Conservation (phyloP, 2,113 vertebrate genomes). For the Pitta sordida region DNA sequence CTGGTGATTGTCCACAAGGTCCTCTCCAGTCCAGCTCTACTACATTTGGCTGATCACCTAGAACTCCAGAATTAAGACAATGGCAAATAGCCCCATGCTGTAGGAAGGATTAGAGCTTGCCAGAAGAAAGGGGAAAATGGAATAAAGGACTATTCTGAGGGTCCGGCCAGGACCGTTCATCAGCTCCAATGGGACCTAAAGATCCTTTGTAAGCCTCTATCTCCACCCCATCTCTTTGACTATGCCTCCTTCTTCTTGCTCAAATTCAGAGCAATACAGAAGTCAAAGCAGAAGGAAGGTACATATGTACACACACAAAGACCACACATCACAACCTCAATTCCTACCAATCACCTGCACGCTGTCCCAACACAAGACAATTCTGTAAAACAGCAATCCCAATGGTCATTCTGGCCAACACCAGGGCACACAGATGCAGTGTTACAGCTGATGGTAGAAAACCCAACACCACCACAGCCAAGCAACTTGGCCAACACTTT, state of each 20-base stretch:
- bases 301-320: not conserved
- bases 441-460: not conserved
- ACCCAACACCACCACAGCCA: not conserved
- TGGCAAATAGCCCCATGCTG: not conserved
- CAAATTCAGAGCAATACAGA: not conserved
- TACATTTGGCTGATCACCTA: not conserved
- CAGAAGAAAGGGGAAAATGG: not conserved
- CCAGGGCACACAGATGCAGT: not conserved
- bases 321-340: not conserved
- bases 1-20: not conserved
- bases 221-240: not conserved
- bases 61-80: not conserved
- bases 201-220: not conserved
- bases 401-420: not conserved
- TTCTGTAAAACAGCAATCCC: not conserved
- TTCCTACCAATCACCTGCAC: not conserved
- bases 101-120: not conserved
- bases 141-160: not conserved
- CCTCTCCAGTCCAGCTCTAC: not conserved
- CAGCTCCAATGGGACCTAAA: not conserved
- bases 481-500: not conserved
- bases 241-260: not conserved
- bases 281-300: not conserved
- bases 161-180: not conserved
- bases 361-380: not conserved